Conservation (phyloP, 2,797 vertebrate species). For the Hylomyscus alleni region DNA sequence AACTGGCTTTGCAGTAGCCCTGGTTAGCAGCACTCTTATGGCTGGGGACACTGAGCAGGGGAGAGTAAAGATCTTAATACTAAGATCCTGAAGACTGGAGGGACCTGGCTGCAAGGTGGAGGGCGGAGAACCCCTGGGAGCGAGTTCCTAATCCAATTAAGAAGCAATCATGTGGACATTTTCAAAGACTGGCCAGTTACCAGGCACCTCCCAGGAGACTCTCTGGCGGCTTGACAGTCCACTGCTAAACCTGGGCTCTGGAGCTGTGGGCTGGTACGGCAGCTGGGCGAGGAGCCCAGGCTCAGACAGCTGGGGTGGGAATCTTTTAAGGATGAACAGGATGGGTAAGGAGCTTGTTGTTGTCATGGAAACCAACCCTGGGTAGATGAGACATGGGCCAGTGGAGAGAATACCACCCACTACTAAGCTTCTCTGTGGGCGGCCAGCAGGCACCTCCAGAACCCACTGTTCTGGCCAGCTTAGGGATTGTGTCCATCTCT, state of each 20-base stretch:
- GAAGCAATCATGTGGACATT: slow-evolving; percentile 17
- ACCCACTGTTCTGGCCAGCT: background rate
- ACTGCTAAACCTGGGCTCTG: slow-evolving; percentile 34
- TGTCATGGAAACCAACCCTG: slow-evolving; percentile 70
- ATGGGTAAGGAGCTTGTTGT: slow-evolving; percentile 70
- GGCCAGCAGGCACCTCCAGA: slow-evolving; percentile 27
- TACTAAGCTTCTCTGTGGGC: slow-evolving; percentile 17
- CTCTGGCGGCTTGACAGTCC: slow-evolving; percentile 42
- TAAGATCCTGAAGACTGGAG: background rate
- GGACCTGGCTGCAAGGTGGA: background rate
- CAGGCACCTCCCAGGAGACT: slow-evolving; percentile 52
- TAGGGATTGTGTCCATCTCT: background rate
- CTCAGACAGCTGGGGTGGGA: slow-evolving; percentile 60
- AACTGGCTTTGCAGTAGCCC: background rate
- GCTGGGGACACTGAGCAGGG: background rate
- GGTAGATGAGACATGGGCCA: slow-evolving; percentile 53
- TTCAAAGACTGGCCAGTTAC: slow-evolving; percentile 36
- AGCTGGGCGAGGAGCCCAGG: slow-evolving; percentile 53
- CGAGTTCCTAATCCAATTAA: slow-evolving; percentile 49
- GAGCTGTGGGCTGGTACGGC: background rate
- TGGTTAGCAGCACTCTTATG: background rate
- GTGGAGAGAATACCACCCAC: slow-evolving; percentile 47
- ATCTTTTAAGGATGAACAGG: slow-evolving; percentile 69
- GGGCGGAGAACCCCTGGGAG: background rate
- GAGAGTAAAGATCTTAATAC: background rate